Conservation (phyloP, 2,888 invertebrate species). For the Dusona sp. region DNA sequence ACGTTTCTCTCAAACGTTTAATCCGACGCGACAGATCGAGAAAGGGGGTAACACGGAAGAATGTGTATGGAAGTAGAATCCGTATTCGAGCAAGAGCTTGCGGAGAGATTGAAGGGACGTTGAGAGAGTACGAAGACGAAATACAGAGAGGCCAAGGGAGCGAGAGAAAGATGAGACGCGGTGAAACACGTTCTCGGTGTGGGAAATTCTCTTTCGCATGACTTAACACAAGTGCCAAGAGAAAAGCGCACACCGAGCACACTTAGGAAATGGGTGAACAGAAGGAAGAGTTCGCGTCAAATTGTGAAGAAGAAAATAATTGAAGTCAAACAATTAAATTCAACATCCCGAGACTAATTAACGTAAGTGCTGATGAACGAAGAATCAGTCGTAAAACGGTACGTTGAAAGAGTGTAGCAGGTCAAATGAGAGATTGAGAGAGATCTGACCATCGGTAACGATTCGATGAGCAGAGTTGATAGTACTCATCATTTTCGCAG, state of each 20-base stretch:
- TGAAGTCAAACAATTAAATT: conserved; percentile 68
- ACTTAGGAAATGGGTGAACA: conserved; percentile 27
- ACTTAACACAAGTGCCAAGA: conserved; percentile 54
- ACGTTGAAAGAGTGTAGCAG: neutral
- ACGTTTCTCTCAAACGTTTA: conserved; percentile 22
- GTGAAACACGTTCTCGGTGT: conserved; percentile 51
- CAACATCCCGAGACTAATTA: conserved; percentile 61
- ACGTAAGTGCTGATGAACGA: conserved; percentile 53
- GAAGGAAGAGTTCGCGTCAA: conserved; percentile 42
- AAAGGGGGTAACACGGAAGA: conserved; percentile 44
- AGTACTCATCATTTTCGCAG: neutral
- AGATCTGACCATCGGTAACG: conserved; percentile 18
- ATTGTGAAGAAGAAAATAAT: conserved; percentile 64
- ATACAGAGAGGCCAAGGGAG: conserved; percentile 18
- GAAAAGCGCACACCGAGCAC: conserved; percentile 44
- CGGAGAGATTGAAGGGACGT: conserved; percentile 22
- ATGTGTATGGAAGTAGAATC: conserved; percentile 48
- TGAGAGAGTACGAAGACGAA: conserved; percentile 28
- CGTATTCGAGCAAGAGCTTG: conserved; percentile 1
- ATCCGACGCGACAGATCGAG: conserved; percentile 32
- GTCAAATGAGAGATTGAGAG: neutral
- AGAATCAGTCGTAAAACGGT: conserved; percentile 54
- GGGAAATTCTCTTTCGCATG: conserved; percentile 64
- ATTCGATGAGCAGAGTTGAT: neutral
- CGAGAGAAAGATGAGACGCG: conserved; percentile 61